Evolutionary conservation across 2,113 vertebrate genomes (phyloP), one percentile per base, ranked within the genome.

Genomic region (Serinus canaria): DNA sequence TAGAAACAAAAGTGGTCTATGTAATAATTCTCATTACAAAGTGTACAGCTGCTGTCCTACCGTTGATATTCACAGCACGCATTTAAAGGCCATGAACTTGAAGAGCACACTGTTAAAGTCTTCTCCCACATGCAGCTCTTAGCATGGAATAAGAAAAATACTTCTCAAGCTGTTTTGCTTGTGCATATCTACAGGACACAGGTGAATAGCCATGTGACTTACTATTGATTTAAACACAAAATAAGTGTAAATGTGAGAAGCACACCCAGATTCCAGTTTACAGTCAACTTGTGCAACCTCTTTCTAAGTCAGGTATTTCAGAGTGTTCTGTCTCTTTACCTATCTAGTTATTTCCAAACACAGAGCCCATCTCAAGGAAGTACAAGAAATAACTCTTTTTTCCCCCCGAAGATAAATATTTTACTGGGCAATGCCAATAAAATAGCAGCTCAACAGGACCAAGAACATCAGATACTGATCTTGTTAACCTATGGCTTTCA

Each of bases 391-490:
- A 24, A 33, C 31, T 3, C 2, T 25, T 43, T 52, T 62, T 55
- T 14, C 1, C 6, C 22, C 21, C 35, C 66, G 15, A 73, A 87
- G n/a, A 88, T 41, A 73, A 96, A 46, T 74, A 78, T 84, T 89
- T 84, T 75, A 53, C 21, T 62, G 55, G 31, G 13, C 27, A 88
- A 75, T 35, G 15, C 30, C 66, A 83, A 68, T 33, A 81, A 88
- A 81, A 77, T 15, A 87, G 52, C 64, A 70, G 53, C 27, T 83
- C 33, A 35, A 44, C 52, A 70, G 33, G 47, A 89, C 44, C 43
- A 63, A 89, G 68, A 56, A 89, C 46, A 81, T 43, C 47, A 92
- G 77, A 92, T 94, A 95, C 52, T 39, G 43, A 91, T 92, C 83
- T 92, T 67, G 22, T 64, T 89, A 67, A 78, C 46, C 52, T 64